Evolutionary conservation across 2,888 invertebrate genomes (phyloP).

Genomic region (Tiphia femorata): DNA sequence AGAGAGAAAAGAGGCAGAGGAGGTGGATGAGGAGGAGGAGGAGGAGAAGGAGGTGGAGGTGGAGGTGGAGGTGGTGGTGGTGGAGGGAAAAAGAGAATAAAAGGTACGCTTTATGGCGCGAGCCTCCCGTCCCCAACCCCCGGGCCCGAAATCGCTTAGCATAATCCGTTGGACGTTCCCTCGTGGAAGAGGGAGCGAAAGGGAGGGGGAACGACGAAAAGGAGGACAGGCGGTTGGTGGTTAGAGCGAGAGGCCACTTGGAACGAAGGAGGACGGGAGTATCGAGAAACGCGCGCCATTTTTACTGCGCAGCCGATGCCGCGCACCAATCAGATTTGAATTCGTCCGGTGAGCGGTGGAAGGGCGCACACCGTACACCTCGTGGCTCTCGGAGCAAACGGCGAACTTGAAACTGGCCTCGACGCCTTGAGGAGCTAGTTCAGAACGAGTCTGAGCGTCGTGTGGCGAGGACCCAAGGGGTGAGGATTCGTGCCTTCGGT

Average conservation of each 20-base stretch:
- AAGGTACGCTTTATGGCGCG: slow-evolving; percentile 38
- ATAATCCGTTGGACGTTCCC: slow-evolving; percentile 61
- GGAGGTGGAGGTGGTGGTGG: too few relatives aligned
- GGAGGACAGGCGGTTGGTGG: background rate
- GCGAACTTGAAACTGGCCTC: slow-evolving; percentile 22
- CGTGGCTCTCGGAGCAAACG: slow-evolving; percentile 53
- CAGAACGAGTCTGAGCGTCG: slow-evolving; percentile 57
- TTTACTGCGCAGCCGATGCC: slow-evolving; percentile 56
- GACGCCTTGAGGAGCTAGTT: slow-evolving; percentile 16
- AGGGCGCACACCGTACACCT: slow-evolving; percentile 52
- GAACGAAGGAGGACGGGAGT: background rate
- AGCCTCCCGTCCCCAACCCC: slow-evolving; percentile 36
- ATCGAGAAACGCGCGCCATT: slow-evolving; percentile 55
- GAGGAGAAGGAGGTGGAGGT: too few relatives aligned
- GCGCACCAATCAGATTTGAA: slow-evolving; percentile 67
- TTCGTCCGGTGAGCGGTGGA: slow-evolving; percentile 41
- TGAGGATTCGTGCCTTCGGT: too few relatives aligned
- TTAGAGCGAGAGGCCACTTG: too few relatives aligned
- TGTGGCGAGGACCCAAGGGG: slow-evolving; percentile 36
- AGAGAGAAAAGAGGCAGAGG: too few relatives aligned
- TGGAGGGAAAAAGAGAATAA: slow-evolving; percentile 20
- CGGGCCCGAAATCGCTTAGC: slow-evolving; percentile 54
- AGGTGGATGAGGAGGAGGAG: too few relatives aligned
- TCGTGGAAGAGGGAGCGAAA: background rate
- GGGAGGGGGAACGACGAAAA: background rate